phyloP scores from a whole-genome alignment of 1,140 invertebrate species.

The Drosophila seguyi region DNA sequence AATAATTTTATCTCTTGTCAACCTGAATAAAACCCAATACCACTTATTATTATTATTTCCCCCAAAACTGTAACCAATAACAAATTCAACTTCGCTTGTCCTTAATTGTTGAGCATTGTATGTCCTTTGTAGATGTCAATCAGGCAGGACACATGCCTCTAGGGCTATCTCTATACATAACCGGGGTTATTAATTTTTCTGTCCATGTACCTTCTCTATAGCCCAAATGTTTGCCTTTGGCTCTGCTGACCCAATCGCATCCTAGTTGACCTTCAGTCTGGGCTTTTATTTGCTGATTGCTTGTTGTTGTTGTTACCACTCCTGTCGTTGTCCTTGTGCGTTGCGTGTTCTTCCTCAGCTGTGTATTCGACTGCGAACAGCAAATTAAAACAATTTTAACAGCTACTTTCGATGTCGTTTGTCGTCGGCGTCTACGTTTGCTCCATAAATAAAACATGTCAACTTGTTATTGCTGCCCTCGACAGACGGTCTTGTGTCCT shows the following conservation, averaged over 20 bases:
- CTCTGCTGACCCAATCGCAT: conserved; percentile 40
- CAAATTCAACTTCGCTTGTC: neutral
- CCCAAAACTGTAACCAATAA: neutral
- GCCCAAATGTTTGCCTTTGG: conserved; percentile 21
- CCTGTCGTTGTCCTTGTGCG: conserved; percentile 22
- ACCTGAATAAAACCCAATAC: neutral
- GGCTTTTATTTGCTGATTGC: conserved; percentile 47
- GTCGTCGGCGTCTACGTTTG: conserved; percentile 68
- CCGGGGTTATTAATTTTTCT: conserved; percentile 11
- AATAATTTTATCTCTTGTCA: too few relatives aligned
- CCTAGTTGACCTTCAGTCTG: conserved; percentile 51
- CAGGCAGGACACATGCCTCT: neutral
- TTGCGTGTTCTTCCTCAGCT: conserved; percentile 18
- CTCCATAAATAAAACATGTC: conserved; percentile 83
- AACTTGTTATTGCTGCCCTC: conserved; percentile 75
- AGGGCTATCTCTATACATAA: neutral
- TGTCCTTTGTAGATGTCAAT: neutral
- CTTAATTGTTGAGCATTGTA: conserved; percentile 1
- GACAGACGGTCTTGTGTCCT: conserved; percentile 48
- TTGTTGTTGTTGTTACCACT: conserved; percentile 55
- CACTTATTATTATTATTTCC: neutral
- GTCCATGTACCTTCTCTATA: conserved; percentile 7
- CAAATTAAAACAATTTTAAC: conserved; percentile 84
- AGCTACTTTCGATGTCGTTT: conserved; percentile 74
- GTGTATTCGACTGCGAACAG: conserved; percentile 54